phyloP scores from a whole-genome alignment of 1,140 invertebrate genomes.

The Phthorimaea operculella region DNA sequence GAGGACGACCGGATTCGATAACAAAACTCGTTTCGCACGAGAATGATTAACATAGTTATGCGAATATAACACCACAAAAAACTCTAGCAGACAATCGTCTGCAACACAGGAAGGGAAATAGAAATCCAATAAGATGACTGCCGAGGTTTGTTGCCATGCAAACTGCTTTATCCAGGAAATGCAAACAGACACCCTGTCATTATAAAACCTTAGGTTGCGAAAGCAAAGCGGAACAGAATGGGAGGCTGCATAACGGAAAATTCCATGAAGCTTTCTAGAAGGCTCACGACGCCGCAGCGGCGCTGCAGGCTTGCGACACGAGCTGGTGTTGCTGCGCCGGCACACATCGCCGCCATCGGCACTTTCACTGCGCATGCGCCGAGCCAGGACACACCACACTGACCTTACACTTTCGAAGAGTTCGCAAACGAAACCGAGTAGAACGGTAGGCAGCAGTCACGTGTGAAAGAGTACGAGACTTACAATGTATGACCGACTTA shows the following conservation, averaged over 20 bases:
- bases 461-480: neutral
- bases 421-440: neutral
- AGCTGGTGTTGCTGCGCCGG: conserved; percentile 14
- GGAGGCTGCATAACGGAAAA: conserved; percentile 26
- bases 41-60: no score
- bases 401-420: conserved; percentile 14
- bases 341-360: conserved; percentile 15
- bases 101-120: no score
- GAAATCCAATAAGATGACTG: no score
- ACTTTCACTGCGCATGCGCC: conserved; percentile 42
- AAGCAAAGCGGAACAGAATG: conserved; percentile 19
- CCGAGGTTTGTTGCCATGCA: neutral
- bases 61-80: no score
- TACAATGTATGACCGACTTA: neutral
- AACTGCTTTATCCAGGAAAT: neutral
- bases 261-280: conserved; percentile 49
- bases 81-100: no score
- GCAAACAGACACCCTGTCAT: neutral
- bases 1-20: no score
- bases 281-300: conserved; percentile 9
- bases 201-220: conserved; percentile 8
- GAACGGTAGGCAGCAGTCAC: neutral
- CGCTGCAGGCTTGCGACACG: conserved; percentile 34
- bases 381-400: conserved; percentile 7
- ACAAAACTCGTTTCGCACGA: no score